phyloP scores from a whole-genome alignment of 2,113 vertebrate genomes.

The Cygnus atratus region DNA sequence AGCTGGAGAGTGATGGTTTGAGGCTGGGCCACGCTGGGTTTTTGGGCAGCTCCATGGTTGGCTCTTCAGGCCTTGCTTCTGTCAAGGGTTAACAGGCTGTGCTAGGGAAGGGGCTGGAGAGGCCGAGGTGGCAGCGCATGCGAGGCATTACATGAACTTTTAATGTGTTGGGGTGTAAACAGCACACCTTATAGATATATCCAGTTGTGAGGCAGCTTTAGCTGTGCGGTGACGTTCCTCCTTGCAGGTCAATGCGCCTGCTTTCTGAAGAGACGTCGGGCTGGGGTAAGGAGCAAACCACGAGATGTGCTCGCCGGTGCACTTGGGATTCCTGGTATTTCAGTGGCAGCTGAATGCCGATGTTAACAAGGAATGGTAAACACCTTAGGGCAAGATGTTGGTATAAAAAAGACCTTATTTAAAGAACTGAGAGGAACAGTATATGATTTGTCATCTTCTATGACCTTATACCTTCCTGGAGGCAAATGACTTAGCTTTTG shows the following conservation, averaged over 20 bases:
- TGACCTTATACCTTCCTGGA: background rate
- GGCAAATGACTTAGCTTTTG: background rate
- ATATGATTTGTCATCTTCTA: background rate
- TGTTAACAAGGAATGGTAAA: background rate
- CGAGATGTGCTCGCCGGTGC: fast-evolving
- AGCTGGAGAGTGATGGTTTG: background rate
- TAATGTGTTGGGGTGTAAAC: background rate
- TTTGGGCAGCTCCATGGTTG: background rate
- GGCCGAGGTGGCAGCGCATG: no score
- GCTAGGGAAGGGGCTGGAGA: background rate
- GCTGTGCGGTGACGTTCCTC: fast-evolving
- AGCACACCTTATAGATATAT: background rate
- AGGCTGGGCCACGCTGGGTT: background rate
- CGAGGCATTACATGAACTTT: background rate
- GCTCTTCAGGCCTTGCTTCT: background rate
- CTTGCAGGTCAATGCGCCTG: background rate
- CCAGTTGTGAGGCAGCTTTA: background rate
- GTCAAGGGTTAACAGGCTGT: no score
- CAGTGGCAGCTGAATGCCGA: background rate
- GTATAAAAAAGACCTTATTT: background rate
- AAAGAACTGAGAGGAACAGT: background rate
- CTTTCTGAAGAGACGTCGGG: background rate
- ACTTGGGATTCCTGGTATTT: background rate
- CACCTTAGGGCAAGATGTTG: background rate
- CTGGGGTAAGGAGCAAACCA: background rate